phyloP scores from a whole-genome alignment of 2,888 invertebrate species.

The Linnaemya tessellans region DNA sequence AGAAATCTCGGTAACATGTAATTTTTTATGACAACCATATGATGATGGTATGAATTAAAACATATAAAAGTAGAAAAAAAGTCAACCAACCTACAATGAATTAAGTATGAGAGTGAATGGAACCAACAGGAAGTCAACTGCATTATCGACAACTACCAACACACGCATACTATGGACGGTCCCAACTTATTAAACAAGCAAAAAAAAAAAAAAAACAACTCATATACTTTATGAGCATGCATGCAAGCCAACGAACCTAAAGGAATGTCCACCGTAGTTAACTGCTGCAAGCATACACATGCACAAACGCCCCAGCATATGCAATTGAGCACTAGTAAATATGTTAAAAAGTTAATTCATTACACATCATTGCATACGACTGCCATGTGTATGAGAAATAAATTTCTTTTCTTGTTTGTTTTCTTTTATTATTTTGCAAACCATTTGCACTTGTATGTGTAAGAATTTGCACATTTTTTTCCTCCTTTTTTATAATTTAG shows the following conservation, averaged over 20 bases:
- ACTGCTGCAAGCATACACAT: background rate
- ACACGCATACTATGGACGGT: slow-evolving; percentile 15
- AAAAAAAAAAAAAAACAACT: slow-evolving; percentile 17
- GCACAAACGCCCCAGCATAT: slow-evolving; percentile 55
- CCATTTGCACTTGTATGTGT: slow-evolving; percentile 42
- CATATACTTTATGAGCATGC: background rate
- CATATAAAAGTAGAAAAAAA: slow-evolving; percentile 3
- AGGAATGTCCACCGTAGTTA: slow-evolving; percentile 47
- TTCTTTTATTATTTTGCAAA: slow-evolving; percentile 6
- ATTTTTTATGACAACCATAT: slow-evolving; percentile 63
- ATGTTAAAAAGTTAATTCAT: slow-evolving; percentile 72
- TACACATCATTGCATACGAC: slow-evolving; percentile 78
- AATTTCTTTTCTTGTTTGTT: slow-evolving; percentile 52
- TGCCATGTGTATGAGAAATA: slow-evolving; percentile 62
- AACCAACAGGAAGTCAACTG: slow-evolving; percentile 64
- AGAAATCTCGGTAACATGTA: slow-evolving; percentile 57
- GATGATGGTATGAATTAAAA: slow-evolving; percentile 42
- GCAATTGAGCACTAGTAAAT: slow-evolving; percentile 68
- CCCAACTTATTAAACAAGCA: slow-evolving; percentile 64
- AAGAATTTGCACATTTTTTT: background rate
- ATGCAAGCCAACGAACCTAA: slow-evolving; percentile 67
- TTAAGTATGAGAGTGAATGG: slow-evolving; percentile 41
- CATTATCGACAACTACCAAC: slow-evolving; percentile 64
- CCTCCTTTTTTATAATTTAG: slow-evolving; percentile 45
- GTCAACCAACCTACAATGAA: slow-evolving; percentile 27